Evolutionary conservation across 2,888 invertebrate species (phyloP), one percentile per base, ranked within the genome.

Genomic region (Pristionchus mayeri): DNA sequence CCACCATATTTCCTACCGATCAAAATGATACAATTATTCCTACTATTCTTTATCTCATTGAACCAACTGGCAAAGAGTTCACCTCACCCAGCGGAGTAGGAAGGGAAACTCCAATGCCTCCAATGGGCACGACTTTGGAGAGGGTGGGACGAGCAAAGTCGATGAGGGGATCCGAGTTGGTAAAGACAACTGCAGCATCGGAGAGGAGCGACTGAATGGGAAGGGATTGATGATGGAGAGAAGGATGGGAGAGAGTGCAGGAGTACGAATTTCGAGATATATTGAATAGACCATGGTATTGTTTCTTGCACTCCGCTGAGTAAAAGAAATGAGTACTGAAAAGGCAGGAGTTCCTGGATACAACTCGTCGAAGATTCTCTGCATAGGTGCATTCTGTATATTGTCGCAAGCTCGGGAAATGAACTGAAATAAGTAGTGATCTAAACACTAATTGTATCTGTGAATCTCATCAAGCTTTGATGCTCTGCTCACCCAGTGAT

Each of bases 1-100:
- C 34, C 6, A 27, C 21, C 11, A 6, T 44, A 9, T 44, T 9
- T 44, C 44, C 13, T 44, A 13, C 44, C n/a, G n/a, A n/a, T n/a
- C n/a, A n/a, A n/a, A n/a, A n/a, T 44, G 44, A 13, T 44, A 44
- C 13, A 13, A 13, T 9, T 44, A 44, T 44, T 13, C 6, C 60
- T 7, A 13, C n/a, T n/a, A n/a, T n/a, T n/a, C n/a, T n/a, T n/a
- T n/a, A n/a, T n/a, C n/a, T n/a, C n/a, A n/a, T n/a, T n/a, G n/a
- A n/a, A n/a, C n/a, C n/a, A n/a, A n/a, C n/a, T n/a, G n/a, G n/a
- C n/a, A n/a, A n/a, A 60, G 30, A 3, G 30, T 3, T 30, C n/a
- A 63, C 78, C 7, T 79, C n/a, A 79, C 52, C 52, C 2, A 79
- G 52, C 1, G 78, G 78, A 30, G 50, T 52, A 3, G 78, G 52